These are phyloP conservation scores for Chiropotes sagulatus DNA, from an alignment of 2,797 vertebrate species.

Conservation along the genomic window DNA sequence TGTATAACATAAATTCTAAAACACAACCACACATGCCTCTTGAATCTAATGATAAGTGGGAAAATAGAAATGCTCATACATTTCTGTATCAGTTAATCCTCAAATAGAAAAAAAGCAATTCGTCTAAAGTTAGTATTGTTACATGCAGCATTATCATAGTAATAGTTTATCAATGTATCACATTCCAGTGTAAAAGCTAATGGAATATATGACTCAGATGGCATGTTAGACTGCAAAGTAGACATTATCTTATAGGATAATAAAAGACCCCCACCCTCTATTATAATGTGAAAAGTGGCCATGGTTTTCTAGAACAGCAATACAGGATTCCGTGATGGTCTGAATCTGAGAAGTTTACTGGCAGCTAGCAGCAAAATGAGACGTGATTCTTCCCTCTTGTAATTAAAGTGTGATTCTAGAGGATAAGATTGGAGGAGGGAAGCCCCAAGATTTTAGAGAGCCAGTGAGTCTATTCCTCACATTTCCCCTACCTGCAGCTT, in stretches of 20 bases:
- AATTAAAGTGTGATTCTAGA: neutral
- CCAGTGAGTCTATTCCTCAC: neutral
- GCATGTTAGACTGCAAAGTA: neutral
- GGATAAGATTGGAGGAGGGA: accelerated
- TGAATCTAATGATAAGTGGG: neutral
- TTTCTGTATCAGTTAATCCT: conserved; percentile 1
- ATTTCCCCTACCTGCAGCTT: conserved; percentile 92
- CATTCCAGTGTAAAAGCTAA: neutral
- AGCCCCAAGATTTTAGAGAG: neutral
- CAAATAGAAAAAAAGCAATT: neutral
- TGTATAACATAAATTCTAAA: neutral
- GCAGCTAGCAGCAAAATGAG: neutral
- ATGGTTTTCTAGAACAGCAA: neutral
- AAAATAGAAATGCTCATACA: conserved; percentile 4
- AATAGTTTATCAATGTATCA: neutral
- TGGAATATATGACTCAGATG: neutral
- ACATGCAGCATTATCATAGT: neutral
- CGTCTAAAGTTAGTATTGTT: neutral
- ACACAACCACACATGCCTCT: neutral
- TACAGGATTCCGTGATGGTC: neutral
- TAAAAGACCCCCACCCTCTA: neutral
- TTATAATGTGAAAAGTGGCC: neutral
- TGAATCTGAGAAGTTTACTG: neutral
- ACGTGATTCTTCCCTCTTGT: neutral
- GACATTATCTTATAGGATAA: neutral